Conservation (phyloP, 2,797 vertebrate species). For the Notolepis coatsorum region DNA sequence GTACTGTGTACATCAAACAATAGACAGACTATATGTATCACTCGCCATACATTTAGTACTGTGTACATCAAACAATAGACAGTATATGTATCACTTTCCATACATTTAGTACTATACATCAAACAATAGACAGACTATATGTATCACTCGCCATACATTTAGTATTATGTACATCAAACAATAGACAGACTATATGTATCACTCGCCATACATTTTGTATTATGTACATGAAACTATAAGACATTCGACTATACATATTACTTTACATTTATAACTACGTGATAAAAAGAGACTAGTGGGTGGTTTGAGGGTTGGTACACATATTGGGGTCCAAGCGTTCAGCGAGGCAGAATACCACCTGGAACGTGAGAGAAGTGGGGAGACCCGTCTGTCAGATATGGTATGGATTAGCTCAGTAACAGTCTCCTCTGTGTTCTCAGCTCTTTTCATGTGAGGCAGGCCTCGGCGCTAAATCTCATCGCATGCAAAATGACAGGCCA, state of each 20-base stretch:
- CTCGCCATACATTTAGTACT: no score
- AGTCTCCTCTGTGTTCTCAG: slow-evolving; percentile 78
- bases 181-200: no score
- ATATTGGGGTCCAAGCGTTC: slow-evolving; percentile 69
- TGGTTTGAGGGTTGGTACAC: slow-evolving; percentile 30
- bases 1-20: no score
- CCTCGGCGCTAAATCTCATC: slow-evolving; percentile 78
- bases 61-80: no score
- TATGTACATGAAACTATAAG: no score
- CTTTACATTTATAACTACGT: background rate
- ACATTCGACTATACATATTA: background rate
- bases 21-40: no score
- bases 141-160: no score
- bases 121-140: no score
- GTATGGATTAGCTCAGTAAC: slow-evolving; percentile 90
- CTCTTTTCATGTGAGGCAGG: slow-evolving; percentile 75
- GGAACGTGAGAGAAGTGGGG: slow-evolving; percentile 74
- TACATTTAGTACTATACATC: no score
- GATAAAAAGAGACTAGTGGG: background rate
- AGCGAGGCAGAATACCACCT: slow-evolving; percentile 75
- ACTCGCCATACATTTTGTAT: no score
- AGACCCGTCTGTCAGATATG: slow-evolving; percentile 76
- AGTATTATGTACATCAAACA: no score
- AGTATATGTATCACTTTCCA: no score
- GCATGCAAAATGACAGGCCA: slow-evolving; percentile 77